phyloP scores from a whole-genome alignment of 1,140 invertebrate genomes.

The Olivierus martensii region DNA sequence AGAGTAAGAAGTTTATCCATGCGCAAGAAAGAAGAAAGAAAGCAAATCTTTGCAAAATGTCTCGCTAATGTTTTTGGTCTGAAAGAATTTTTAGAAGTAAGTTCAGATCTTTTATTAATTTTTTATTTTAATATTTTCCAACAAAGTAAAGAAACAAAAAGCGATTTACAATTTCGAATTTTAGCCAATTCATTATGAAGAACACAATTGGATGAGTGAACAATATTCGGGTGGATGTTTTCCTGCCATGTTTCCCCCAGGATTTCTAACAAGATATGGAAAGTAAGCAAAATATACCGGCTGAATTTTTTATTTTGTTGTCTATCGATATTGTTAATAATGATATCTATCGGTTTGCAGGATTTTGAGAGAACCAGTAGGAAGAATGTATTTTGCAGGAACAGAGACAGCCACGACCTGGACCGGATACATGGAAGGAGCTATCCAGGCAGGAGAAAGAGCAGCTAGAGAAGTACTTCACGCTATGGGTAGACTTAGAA shows the following conservation, averaged over 20 bases:
- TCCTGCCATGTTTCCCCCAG: conserved; percentile 15
- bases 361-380: conserved; percentile 22
- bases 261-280: conserved; percentile 16
- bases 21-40: conserved; percentile 11
- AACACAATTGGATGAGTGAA: conserved; percentile 30
- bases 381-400: conserved; percentile 32
- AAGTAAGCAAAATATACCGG: conserved; percentile 19
- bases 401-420: conserved; percentile 35
- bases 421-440: conserved; percentile 38
- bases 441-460: conserved; percentile 32
- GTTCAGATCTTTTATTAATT: neutral
- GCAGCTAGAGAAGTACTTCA: conserved; percentile 29
- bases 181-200: conserved; percentile 26
- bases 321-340: neutral
- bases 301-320: neutral
- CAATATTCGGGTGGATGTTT: conserved; percentile 30
- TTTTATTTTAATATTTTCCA: neutral
- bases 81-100: conserved; percentile 16
- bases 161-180: too few species aligned
- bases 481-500: conserved; percentile 15
- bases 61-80: conserved; percentile 14
- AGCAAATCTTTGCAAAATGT: conserved; percentile 11
- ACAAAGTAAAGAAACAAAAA: too few species aligned
- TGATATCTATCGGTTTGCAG: conserved; percentile 4
- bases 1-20: neutral